phyloP scores from a whole-genome alignment of 2,797 vertebrate species.

The Fringilla coelebs region DNA sequence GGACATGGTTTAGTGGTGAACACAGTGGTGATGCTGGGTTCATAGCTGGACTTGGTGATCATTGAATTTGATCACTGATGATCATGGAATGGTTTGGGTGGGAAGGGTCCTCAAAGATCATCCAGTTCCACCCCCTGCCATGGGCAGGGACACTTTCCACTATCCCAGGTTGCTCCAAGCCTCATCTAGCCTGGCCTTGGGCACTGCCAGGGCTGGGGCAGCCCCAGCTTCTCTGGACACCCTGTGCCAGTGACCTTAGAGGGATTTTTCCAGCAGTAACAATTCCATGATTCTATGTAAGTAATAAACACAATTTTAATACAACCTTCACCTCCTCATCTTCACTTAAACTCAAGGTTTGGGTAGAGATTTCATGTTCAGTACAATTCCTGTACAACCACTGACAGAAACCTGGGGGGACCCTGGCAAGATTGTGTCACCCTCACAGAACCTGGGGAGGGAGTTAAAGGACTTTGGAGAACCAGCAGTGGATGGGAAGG shows the following conservation, averaged over 20 bases:
- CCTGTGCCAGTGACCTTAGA: background rate
- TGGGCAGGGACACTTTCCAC: background rate
- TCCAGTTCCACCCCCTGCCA: background rate
- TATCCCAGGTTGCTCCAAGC: background rate
- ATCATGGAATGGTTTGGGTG: background rate
- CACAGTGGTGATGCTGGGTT: background rate
- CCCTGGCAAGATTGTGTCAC: background rate
- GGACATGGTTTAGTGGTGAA: background rate
- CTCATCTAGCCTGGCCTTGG: accelerated
- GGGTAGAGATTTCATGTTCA: background rate
- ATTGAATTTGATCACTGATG: background rate
- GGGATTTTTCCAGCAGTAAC: background rate
- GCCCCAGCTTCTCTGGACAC: accelerated
- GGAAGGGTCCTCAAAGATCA: background rate
- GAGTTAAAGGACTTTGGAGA: background rate
- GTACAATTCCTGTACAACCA: accelerated
- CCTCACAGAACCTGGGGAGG: background rate
- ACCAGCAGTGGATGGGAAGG: background rate
- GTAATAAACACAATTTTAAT: background rate
- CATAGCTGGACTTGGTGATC: background rate
- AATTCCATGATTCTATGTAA: accelerated
- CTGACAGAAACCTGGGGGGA: background rate
- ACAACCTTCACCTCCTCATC: background rate
- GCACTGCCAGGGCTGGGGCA: background rate
- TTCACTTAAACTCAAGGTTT: background rate